These are phyloP conservation scores for Patagioenas fasciata DNA, from an alignment of 2,113 vertebrate genomes.

Conservation along the genomic window DNA sequence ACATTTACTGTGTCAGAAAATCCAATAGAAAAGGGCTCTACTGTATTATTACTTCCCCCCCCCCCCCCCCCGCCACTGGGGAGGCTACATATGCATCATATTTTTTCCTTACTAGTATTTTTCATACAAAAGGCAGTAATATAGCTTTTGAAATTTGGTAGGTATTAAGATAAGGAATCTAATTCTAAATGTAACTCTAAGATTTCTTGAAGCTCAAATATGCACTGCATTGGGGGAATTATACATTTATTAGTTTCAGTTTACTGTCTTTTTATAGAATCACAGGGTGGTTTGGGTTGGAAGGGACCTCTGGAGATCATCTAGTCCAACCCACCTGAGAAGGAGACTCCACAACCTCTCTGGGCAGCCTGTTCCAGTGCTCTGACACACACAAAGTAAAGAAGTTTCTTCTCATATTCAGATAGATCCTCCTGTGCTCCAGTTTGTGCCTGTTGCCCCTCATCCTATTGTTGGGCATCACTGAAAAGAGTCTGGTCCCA, in stretches of 20 bases:
- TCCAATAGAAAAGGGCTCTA: constrained; percentile 18
- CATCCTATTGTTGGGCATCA: too few relatives aligned
- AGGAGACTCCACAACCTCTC: too few relatives aligned
- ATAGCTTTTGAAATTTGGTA: neutral
- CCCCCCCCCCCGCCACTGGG: too few relatives aligned
- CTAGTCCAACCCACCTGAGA: too few relatives aligned
- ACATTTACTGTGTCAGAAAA: constrained; percentile 15
- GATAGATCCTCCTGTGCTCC: too few relatives aligned
- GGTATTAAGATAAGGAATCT: neutral
- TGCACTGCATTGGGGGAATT: neutral
- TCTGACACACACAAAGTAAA: too few relatives aligned
- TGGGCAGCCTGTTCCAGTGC: too few relatives aligned
- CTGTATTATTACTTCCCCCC: constrained; percentile 5
- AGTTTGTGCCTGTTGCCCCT: too few relatives aligned
- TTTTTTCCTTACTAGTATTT: neutral
- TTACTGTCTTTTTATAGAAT: neutral
- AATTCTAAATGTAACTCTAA: neutral
- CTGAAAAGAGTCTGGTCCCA: too few relatives aligned
- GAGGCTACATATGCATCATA: neutral
- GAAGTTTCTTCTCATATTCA: too few relatives aligned
- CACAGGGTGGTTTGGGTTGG: too few relatives aligned
- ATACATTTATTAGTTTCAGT: neutral
- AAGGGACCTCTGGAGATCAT: too few relatives aligned
- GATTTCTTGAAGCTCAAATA: neutral
- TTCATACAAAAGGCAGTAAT: constrained; percentile 5